These are phyloP conservation scores for Connochaetes taurinus DNA, from an alignment of 2,113 vertebrate species.

Conservation along the genomic window DNA sequence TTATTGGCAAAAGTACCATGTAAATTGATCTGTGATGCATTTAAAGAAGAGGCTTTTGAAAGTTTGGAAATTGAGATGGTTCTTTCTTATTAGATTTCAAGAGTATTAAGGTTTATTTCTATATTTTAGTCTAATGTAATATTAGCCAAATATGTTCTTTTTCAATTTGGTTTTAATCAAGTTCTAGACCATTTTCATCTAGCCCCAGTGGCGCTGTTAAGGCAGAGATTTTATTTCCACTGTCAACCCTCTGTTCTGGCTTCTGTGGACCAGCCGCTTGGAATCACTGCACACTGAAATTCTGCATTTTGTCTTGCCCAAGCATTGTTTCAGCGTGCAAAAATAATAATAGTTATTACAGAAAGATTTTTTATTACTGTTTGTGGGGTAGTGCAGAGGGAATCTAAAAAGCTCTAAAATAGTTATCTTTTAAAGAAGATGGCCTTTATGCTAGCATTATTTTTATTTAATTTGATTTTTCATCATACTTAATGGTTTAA, in stretches of 20 bases:
- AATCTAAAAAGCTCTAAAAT: not conserved
- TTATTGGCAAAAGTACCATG: slow-evolving; percentile 84
- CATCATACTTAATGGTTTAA: slow-evolving; percentile 22
- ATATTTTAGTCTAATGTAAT: slow-evolving; percentile 85
- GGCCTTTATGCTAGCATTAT: slow-evolving; percentile 5
- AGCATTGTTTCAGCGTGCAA: not conserved
- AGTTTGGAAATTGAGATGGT: slow-evolving; percentile 83
- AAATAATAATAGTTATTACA: not conserved
- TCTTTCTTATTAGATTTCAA: slow-evolving; percentile 87
- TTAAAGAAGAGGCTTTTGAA: slow-evolving; percentile 81
- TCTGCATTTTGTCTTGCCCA: not conserved
- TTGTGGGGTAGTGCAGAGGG: not conserved
- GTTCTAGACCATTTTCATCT: slow-evolving; percentile 75
- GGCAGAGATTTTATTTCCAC: slow-evolving; percentile 61
- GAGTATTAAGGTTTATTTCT: slow-evolving; percentile 84
- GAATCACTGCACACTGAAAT: not conserved
- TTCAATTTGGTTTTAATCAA: slow-evolving; percentile 80
- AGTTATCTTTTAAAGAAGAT: slow-evolving; percentile 3
- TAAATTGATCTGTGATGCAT: slow-evolving; percentile 89
- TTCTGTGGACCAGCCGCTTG: not conserved
- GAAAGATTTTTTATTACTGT: not conserved
- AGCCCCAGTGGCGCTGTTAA: slow-evolving; percentile 61
- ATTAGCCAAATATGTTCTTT: slow-evolving; percentile 80
- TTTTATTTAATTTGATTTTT: slow-evolving; percentile 55
- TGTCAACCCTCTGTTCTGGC: slow-evolving; percentile 55